Evolutionary conservation across 1,140 invertebrate genomes (phyloP).

Genomic region (Drosophila nasuta): DNA sequence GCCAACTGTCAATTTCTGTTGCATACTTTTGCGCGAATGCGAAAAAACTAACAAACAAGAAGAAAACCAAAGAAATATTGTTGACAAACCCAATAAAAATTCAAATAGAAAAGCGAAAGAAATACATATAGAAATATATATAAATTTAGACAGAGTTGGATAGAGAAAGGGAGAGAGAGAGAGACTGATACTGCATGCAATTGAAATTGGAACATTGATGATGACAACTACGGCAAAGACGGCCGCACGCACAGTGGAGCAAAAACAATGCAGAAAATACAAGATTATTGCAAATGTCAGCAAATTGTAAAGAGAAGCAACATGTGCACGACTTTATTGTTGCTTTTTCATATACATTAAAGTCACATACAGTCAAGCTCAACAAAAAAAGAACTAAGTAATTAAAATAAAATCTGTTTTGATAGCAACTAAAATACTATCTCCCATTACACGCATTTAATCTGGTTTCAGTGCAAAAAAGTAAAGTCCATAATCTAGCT

Average conservation of each 20-base stretch:
- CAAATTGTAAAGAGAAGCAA: neutral
- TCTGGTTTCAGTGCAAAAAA: too few relatives aligned
- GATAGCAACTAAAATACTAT: too few relatives aligned
- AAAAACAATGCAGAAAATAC: slow-evolving; percentile 5
- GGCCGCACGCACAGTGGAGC: neutral
- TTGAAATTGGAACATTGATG: neutral
- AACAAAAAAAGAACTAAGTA: too few relatives aligned
- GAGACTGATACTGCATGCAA: neutral
- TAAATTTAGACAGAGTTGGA: neutral
- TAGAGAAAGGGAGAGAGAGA: neutral
- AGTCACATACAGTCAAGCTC: too few relatives aligned
- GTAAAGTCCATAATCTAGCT: too few relatives aligned
- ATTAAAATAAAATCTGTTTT: too few relatives aligned
- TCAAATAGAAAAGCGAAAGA: slow-evolving; percentile 7
- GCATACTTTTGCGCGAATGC: slow-evolving; percentile 25
- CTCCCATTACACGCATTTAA: too few relatives aligned
- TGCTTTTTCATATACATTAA: too few relatives aligned
- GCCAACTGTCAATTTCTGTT: neutral
- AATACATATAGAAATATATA: neutral
- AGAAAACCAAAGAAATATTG: slow-evolving; percentile 4
- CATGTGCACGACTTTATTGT: too few relatives aligned
- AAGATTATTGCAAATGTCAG: slow-evolving; percentile 12
- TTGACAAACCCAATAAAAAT: slow-evolving; percentile 16
- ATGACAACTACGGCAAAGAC: neutral
- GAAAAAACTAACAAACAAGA: neutral